These are phyloP conservation scores for Zygothrica quintamaculata DNA, from an alignment of 2,888 invertebrate genomes.

Conservation along the genomic window DNA sequence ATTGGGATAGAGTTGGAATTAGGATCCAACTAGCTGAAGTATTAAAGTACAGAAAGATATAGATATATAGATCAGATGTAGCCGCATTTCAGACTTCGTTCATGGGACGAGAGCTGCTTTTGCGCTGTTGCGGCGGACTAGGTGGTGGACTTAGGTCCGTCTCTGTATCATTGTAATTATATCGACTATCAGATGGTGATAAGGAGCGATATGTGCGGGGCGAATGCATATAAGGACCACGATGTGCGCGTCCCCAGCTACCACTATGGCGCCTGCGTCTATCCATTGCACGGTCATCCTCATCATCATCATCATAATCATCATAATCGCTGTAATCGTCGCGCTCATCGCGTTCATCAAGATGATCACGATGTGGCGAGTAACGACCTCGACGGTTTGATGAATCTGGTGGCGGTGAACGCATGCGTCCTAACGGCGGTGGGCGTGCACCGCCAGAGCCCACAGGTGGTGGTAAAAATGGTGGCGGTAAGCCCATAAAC, in stretches of 20 bases:
- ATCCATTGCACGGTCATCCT: conserved; percentile 53
- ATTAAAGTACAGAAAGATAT: conserved; percentile 7
- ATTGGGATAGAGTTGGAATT: conserved; percentile 4
- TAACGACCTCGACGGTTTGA: conserved; percentile 59
- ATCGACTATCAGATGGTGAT: conserved; percentile 83
- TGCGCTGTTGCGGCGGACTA: conserved; percentile 85
- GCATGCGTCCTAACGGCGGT: conserved; percentile 86
- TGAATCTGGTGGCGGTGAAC: conserved; percentile 85
- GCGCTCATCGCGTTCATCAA: conserved; percentile 67
- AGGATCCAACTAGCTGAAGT: conserved; percentile 36
- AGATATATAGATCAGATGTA: conserved; percentile 2
- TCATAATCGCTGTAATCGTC: conserved; percentile 79
- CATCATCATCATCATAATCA: conserved; percentile 68
- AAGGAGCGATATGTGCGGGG: conserved; percentile 83
- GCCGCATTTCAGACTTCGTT: conserved; percentile 58
- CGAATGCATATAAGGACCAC: conserved; percentile 81
- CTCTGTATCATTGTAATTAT: conserved; percentile 88
- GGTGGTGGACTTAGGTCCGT: conserved; percentile 89
- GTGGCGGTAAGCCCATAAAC: conserved; percentile 87
- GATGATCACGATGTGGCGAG: conserved; percentile 61
- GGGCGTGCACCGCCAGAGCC: conserved; percentile 86
- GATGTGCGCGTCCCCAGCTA: conserved; percentile 71
- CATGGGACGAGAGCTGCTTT: conserved; percentile 79
- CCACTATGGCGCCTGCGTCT: conserved; percentile 64
- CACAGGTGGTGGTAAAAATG: conserved; percentile 85